Evolutionary conservation across 2,113 vertebrate species (phyloP), one percentile per base, ranked within the genome.

Genomic region (Amazona vittata): DNA sequence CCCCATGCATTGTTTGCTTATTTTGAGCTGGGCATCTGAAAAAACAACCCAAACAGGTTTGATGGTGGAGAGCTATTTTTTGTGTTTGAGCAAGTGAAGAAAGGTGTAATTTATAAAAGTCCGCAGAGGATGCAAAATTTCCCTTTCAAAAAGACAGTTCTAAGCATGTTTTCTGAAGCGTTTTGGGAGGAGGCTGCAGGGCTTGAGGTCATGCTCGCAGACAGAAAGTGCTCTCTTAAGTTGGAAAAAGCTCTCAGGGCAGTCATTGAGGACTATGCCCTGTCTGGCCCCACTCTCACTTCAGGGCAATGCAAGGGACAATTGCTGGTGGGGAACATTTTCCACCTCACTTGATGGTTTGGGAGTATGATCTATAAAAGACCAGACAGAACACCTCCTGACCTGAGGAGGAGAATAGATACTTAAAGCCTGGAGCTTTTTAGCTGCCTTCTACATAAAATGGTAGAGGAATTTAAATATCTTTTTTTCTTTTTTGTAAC

Each of bases 51-150:
- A 95, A 96, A 88, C n/a, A 85, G 31, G 37, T 85, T 96, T 97
- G 15, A 39, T 81, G 50, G 24, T 83, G 60, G 59, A 90, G 62
- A 87, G 52, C 80, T 94, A 79, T 93, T 97, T 96, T 96, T 86
- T 69, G 10, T 86, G 31, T 70, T 87, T 65, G 37, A 70, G 60
- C 33, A 83, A 90, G 88, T 90, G 84, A 90, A 91, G 87, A 95
- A 95, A 91, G 78, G 47, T 70, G 73, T 52, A 57, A 81, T 88
- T 91, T 93, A 88, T 86, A 76, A 95, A 94, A 91, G n/a, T 91
- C 77, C 50, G 70, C 60, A 79, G 44, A 88, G 44, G 49, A 89
- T 55, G 41, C 33, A 67, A 91, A 93, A 50, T 65, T 84, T 74
- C 53, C 41, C 43, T 82, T 88, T 88, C 39, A 39, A 79, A 64